Percentiles rank a stretch among this genome's conserved stretches.
Conservation (phyloP, 2,888 invertebrate genomes). For the Lasioglossum vierecki region DNA sequence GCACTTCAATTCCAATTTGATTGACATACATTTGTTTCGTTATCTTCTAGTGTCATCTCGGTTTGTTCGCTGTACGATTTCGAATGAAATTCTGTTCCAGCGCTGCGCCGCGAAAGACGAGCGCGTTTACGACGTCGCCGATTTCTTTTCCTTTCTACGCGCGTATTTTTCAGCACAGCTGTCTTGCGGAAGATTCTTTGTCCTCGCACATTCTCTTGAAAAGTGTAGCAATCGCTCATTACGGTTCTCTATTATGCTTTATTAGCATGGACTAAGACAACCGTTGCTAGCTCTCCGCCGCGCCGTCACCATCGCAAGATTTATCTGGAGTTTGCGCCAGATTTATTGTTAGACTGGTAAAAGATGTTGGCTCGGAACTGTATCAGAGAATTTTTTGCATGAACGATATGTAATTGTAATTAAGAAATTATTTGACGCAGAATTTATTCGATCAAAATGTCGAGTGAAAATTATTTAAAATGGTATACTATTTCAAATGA, state of each 20-base stretch:
- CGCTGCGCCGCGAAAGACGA: not conserved
- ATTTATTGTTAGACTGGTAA: not conserved
- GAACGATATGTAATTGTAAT: too few relatives aligned
- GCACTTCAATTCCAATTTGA: too few relatives aligned
- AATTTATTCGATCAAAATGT: too few relatives aligned
- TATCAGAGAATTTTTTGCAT: not conserved
- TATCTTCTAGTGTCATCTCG: constrained; percentile 51
- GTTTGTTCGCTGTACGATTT: too few relatives aligned
- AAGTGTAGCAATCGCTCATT: constrained; percentile 37
- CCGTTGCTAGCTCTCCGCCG: not conserved
- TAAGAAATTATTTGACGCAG: too few relatives aligned
- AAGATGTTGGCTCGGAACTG: not conserved
- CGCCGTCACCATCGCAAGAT: constrained; percentile 3
- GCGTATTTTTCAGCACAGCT: constrained; percentile 29
- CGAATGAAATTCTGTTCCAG: too few relatives aligned
- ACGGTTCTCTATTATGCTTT: constrained; percentile 18
- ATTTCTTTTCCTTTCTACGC: constrained; percentile 31
- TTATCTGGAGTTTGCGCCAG: not conserved
- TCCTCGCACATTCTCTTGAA: constrained; percentile 14
- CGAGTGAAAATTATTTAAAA: too few relatives aligned
- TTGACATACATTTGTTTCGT: constrained; percentile 30
- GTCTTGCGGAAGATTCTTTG: constrained; percentile 40
- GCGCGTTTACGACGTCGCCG: constrained; percentile 31
- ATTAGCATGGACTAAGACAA: not conserved
- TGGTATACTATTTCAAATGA: not conserved